Evolutionary conservation across 2,888 invertebrate genomes (phyloP), one percentile per base, ranked within the genome.

Genomic region (Drosophila algonquin): DNA sequence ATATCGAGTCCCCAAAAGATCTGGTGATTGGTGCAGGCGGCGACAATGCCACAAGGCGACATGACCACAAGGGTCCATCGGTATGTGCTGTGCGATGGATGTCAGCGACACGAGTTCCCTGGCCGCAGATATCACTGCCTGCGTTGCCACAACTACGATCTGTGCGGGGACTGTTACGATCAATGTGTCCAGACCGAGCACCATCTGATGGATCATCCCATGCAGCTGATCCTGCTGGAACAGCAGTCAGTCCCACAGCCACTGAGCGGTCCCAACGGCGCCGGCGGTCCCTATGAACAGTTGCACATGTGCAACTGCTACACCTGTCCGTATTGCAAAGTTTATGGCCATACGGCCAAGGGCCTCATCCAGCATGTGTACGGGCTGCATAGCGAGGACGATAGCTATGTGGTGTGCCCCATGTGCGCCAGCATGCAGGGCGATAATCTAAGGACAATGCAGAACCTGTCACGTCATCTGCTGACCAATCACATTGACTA

Each of bases 51-150:
- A n/a, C 40, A 40, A 12, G 40, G 40, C 40, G n/a, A 40, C 1
- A n/a, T 14, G 9, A 10, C 14, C 18, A 12, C 62, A 10, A 75
- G 77, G 89, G 83, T 70, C 27, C 79, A 89, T 72, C 80, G 74
- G 57, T 63, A 73, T 48, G 76, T 63, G 46, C 69, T 68, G 68
- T 86, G 86, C 63, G 79, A 86, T 56, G 87, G 88, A 47, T 86
- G 86, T 55, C 68, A 84, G 21, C 67, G 79, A 9, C 50, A 27
- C 5, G 68, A 77, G 21, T 86, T 89, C 40, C 52, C 55, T 4
- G 89, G 84, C n/a, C 77, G 77, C 4, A 81, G 86, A 12, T 86
- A 72, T 45, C 84, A 81, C 48, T 86, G 86, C 30, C 67, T 86
- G 71, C 89, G 77, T 5, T 86, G 86, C 18, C 52, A 58, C 35